A percentile compares a stretch with the other conserved stretches of the same genome.
phyloP scores from a whole-genome alignment of 2,113 vertebrate species.

The Tylochromis polylepis region DNA sequence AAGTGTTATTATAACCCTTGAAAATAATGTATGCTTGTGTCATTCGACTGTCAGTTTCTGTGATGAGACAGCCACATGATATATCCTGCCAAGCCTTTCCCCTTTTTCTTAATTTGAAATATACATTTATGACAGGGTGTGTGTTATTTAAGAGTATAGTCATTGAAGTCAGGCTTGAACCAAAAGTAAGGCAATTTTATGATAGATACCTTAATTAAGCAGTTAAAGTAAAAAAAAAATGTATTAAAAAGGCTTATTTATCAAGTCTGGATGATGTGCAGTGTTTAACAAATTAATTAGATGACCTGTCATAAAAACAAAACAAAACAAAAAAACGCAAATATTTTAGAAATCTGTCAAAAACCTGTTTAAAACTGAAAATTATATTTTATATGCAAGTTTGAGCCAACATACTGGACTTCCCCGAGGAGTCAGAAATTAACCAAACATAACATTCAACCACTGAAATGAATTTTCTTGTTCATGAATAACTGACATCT shows the following conservation, averaged over 20 bases:
- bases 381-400: not conserved
- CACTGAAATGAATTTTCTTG: not conserved
- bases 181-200: too few species aligned
- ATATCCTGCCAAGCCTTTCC: not conserved
- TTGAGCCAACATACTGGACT: not conserved
- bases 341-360: not conserved
- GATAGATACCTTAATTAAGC: not conserved
- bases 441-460: not conserved
- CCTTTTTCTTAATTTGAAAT: not conserved
- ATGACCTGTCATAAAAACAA: not conserved
- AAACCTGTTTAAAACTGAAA: not conserved
- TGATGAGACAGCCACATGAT: not conserved
- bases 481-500: not conserved
- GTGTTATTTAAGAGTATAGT: not conserved
- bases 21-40: not conserved
- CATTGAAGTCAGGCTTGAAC: not conserved
- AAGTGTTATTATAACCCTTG: not conserved
- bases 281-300: not conserved
- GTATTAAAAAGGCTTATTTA: not conserved
- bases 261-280: not conserved
- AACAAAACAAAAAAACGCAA: fast-evolving
- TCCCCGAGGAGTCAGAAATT: not conserved
- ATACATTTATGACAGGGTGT: not conserved
- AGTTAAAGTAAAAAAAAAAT: not conserved
- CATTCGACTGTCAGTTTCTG: not conserved